Base-by-base conservation (phyloP, 2,113 vertebrate species). In the Eptatretus burgeri region DNA sequence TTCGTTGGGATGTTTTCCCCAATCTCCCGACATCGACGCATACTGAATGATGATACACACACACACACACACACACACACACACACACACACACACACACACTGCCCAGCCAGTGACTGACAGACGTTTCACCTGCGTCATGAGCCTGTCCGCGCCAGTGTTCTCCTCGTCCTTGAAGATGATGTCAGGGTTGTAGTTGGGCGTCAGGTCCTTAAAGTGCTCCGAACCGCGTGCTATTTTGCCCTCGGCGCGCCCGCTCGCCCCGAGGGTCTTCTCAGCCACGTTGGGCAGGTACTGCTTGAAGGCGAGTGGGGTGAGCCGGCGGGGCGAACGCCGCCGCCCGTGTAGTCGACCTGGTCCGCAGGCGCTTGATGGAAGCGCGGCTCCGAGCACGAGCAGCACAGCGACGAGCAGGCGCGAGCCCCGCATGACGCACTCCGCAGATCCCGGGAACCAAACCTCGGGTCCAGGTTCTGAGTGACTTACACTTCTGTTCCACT, bases 151-250 rank as follows among this genome's bases (percentile, higher is more conserved):
- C 49, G 91, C 91, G 69, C 84, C 87, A 51, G 87, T 98, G 80
- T 93, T 94, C 76, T 98, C 91, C 75, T 98, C 89, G 78, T 95
- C 89, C 78, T 95, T 98, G 77, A 95, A 98, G 71, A 95, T 95
- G 77, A 95, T 98, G 82, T 98, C 89, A 73, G 91, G 89, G 76
- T 95, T 98, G 78, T 98, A 95, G 78, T 98, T 98, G 77, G 89
- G 87, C 76, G 86, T 95, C 76, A 95, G 83, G 73, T 98, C 87
- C 78, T 98, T 95, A 78, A 95, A 95, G 72, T 89, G 79, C 79
- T 94, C 91, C 63, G 91, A 98, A 82, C 83, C 91, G 71, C 87
- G 79, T 11, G 82, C 84, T 78, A 95, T 98, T 81, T 98, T 98
- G 74, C 91, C 91, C 73, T 98, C 91, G 70, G 94, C 93, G 73